Percentiles rank a stretch among this genome's conserved stretches.
Evolutionary conservation across 2,888 invertebrate genomes (phyloP).

Genomic region (Aspidapion aeneum): DNA sequence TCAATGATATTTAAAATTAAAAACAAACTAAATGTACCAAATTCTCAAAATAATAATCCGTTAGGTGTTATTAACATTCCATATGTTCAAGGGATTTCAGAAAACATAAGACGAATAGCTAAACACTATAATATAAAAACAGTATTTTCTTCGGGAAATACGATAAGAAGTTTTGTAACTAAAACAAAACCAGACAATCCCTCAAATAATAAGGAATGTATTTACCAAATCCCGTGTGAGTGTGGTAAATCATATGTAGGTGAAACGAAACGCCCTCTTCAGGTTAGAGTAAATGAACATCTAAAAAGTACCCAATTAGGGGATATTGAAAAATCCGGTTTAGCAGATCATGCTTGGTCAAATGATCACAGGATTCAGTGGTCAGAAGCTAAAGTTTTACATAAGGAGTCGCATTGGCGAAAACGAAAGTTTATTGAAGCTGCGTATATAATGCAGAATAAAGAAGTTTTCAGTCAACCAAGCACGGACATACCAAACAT

Average conservation of each 20-base stretch:
- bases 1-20: too few species aligned
- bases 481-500: neutral
- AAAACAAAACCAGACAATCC: neutral
- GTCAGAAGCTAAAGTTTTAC: neutral
- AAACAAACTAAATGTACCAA: too few species aligned
- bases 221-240: neutral
- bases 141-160: neutral
- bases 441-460: neutral
- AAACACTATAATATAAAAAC: neutral
- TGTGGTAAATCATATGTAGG: neutral
- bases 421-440: neutral
- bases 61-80: neutral
- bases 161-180: neutral
- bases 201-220: neutral
- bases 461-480: neutral
- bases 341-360: neutral
- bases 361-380: neutral
- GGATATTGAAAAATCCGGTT: neutral
- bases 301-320: neutral
- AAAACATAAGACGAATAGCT: neutral
- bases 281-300: neutral
- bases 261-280: neutral
- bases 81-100: neutral
- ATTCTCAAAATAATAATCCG: too few species aligned
- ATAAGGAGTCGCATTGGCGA: neutral